Base-by-base conservation (phyloP, 1,140 invertebrate species). In the Monomorium pharaonis region DNA sequence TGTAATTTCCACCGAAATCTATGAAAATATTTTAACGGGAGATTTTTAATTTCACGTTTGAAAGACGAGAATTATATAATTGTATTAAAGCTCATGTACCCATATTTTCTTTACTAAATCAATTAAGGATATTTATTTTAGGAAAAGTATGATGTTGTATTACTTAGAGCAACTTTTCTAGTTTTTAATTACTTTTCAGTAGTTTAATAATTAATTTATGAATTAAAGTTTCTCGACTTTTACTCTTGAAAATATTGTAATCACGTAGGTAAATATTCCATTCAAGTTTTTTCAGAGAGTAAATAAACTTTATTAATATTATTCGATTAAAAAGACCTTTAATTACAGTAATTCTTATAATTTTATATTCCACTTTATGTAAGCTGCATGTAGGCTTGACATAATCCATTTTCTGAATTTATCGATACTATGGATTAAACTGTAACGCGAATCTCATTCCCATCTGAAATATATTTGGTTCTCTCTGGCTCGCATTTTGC, bases 41-140 rank as follows among this genome's bases (percentile, higher is more conserved):
- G 27, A 42, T 44, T 42, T 69, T 81, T 56, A 70, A 69, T 69
- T 81, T 21, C 18, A 81, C 33, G 33, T 30, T 81, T 67, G 65
- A 49, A 37, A 47, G 76, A 65, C 1, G 24, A 33, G 42, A 51
- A 67, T 78, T 67, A 67, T 37, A 37, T 18, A 44, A 18, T 24
- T 2, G 30, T 12, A 33, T 49, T 65, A 51, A 51, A 51, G 33
- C 7, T 33, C 27, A 51, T 51, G n/a, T 0, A 7, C 0, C 3
- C 6, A 47, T 78, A 24, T 37, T 51, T 30, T n/a, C 12, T 27
- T 10, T 18, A 10, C 6, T 49, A n/a, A 18, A 56, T 37, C 1
- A 60, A 42, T 44, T 24, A 27, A 18, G 16, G 21, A 42, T 60
- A 42, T 62, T 5, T 6, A n/a, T 18, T 33, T 9, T n/a, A 72